Evolutionary conservation across 1,140 invertebrate genomes (phyloP).

Genomic region (Semibalanus balanoides): DNA sequence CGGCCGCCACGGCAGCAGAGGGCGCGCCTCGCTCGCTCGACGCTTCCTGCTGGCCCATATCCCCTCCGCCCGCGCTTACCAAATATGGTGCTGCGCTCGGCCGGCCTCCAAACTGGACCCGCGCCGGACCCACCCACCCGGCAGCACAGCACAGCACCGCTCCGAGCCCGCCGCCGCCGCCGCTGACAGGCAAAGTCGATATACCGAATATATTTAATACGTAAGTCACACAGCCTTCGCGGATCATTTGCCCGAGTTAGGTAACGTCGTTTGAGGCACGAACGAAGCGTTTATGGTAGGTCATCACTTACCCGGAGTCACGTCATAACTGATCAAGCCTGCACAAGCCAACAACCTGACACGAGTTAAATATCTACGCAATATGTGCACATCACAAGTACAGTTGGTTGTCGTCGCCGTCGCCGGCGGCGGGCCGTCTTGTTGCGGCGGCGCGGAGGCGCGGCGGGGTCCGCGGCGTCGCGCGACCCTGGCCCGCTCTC

Average conservation of each 20-base stretch:
- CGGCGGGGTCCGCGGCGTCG: too few relatives aligned
- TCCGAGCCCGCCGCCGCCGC: too few relatives aligned
- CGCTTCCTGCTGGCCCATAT: background rate
- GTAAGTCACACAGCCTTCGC: conserved; percentile 1
- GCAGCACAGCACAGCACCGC: too few relatives aligned
- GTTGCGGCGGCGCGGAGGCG: too few relatives aligned
- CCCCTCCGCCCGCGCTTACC: too few relatives aligned
- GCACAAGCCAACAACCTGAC: background rate
- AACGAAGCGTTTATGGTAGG: background rate
- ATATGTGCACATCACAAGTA: background rate
- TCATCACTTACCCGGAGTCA: background rate
- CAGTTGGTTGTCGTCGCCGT: background rate
- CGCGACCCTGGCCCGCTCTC: too few relatives aligned
- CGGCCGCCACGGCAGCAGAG: too few relatives aligned
- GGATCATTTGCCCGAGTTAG: background rate
- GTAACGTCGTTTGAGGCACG: background rate
- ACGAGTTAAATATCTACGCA: conserved; percentile 2
- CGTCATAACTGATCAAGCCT: background rate
- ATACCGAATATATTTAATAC: background rate
- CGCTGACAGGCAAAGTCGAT: background rate
- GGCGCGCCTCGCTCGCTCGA: too few relatives aligned
- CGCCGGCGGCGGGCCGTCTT: too few relatives aligned
- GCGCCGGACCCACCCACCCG: too few relatives aligned
- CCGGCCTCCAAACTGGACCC: background rate
- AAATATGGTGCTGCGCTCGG: background rate